Evolutionary conservation across 2,113 vertebrate species (phyloP), one percentile per base, ranked within the genome.

Genomic region (Gasterosteus nipponicus): DNA sequence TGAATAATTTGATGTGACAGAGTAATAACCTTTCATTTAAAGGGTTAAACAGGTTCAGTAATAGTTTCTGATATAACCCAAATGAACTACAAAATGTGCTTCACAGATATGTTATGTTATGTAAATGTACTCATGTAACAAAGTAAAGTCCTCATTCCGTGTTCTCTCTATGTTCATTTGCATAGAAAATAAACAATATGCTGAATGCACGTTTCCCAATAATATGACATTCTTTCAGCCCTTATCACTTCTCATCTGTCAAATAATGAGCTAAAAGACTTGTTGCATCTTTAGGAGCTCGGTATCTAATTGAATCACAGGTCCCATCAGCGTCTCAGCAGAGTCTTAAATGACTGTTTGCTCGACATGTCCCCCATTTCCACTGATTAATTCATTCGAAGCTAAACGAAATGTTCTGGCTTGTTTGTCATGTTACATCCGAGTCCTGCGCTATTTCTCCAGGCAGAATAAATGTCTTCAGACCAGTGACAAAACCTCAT

Each of bases 381-480:
- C 92, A 86, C 91, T 93, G 93, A 95, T 95, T 94, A 94, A 95
- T 94, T 94, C 94, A 61, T 92, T 88, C 64, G 81, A 89, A 61
- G 93, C 94, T 94, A 95, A 90, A 93, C 69, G 62, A 67, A 85
- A 94, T 96, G 94, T 95, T 96, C 95, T 95, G 94, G 93, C 83
- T 87, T 92, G 94, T 93, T 95, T 91, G 89, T 95, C 94, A 94
- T 91, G 79, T 89, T 86, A 86, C 75, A 76, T 22, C 60, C 39
- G 2, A 69, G 82, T 87, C 66, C 77, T 33, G 83, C 88, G 75
- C 86, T 79, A 87, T 60, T 73, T 67, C 75, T 78, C 41, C 58
- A 22, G 42, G 69, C 65, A 53, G 66, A 81, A 66, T 69, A 5
- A 77, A 59, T 39, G 49, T 53, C 82, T 82, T 85, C 41, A 75